phyloP scores from a whole-genome alignment of 2,113 vertebrate genomes.

The Apteryx owenii region DNA sequence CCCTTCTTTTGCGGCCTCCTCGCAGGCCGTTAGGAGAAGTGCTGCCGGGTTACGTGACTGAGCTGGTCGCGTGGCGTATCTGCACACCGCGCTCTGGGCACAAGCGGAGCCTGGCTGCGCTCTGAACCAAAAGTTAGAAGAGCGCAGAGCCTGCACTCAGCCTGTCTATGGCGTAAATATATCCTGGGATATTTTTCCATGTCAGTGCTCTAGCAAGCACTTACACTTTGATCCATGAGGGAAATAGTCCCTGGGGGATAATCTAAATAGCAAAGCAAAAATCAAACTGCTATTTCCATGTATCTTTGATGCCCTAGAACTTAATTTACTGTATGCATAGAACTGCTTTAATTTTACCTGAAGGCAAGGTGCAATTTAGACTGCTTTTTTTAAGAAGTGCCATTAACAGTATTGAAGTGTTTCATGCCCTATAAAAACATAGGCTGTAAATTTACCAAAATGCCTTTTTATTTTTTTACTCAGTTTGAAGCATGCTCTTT shows the following conservation, averaged over 20 bases:
- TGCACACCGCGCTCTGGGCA: neutral
- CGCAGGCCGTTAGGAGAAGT: neutral
- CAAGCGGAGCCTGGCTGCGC: neutral
- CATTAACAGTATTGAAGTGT: conserved; percentile 24
- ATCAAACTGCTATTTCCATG: conserved; percentile 12
- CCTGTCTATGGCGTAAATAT: neutral
- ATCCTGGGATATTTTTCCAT: neutral
- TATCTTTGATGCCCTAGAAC: conserved; percentile 33
- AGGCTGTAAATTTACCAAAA: neutral
- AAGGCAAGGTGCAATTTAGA: conserved; percentile 38
- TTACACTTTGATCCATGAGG: conserved; percentile 33
- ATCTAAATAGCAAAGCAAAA: conserved; percentile 58
- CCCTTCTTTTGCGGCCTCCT: neutral
- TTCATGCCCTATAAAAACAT: neutral
- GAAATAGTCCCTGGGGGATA: conserved; percentile 35
- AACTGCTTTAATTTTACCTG: conserved; percentile 27
- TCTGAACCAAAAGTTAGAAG: neutral
- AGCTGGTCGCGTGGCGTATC: neutral
- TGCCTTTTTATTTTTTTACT: neutral
- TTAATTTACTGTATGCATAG: conserved; percentile 50
- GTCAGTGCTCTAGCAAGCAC: conserved; percentile 29
- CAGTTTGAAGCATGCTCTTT: neutral
- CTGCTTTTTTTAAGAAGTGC: conserved; percentile 23
- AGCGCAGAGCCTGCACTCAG: neutral
- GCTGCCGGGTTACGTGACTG: neutral